phyloP scores from a whole-genome alignment of 2,797 vertebrate species.

The Simalia tracyae region DNA sequence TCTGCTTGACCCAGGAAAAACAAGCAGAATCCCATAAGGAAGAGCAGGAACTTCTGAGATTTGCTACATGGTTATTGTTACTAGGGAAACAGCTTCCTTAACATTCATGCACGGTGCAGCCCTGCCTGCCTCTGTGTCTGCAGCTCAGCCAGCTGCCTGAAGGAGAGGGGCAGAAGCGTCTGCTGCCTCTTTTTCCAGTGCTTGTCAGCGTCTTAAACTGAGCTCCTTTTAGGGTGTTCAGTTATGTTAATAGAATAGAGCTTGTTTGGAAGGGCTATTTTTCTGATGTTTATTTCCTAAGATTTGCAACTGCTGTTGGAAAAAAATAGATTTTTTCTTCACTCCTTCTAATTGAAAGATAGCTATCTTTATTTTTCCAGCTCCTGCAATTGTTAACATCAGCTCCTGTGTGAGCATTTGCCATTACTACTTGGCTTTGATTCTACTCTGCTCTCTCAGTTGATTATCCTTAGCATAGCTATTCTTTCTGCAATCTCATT shows the following conservation, averaged over 20 bases:
- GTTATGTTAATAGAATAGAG: background rate
- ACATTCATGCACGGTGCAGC: constrained; percentile 72
- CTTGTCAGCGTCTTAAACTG: background rate
- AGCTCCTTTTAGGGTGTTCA: background rate
- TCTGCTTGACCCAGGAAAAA: constrained; percentile 57
- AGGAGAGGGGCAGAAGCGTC: constrained; percentile 47
- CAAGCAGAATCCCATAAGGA: constrained; percentile 63
- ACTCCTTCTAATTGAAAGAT: background rate
- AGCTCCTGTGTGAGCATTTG: background rate
- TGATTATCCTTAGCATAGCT: background rate
- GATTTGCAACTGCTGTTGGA: constrained; percentile 8
- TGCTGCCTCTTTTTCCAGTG: constrained; percentile 13
- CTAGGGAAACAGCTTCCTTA: constrained; percentile 77
- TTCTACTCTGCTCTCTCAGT: background rate
- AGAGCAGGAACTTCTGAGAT: constrained; percentile 67
- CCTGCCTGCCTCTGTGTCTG: constrained; percentile 31
- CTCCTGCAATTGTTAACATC: background rate
- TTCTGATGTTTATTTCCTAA: background rate
- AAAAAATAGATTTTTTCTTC: too few species aligned
- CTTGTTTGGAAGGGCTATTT: background rate
- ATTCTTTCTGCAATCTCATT: background rate
- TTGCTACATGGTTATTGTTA: constrained; percentile 70
- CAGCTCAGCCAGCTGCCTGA: constrained; percentile 46
- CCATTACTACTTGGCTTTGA: background rate
- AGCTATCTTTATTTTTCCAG: background rate